These are phyloP conservation scores for Galaxea fascicularis DNA, from an alignment of 92 coral and sea anemone species.

Conservation along the genomic window DNA sequence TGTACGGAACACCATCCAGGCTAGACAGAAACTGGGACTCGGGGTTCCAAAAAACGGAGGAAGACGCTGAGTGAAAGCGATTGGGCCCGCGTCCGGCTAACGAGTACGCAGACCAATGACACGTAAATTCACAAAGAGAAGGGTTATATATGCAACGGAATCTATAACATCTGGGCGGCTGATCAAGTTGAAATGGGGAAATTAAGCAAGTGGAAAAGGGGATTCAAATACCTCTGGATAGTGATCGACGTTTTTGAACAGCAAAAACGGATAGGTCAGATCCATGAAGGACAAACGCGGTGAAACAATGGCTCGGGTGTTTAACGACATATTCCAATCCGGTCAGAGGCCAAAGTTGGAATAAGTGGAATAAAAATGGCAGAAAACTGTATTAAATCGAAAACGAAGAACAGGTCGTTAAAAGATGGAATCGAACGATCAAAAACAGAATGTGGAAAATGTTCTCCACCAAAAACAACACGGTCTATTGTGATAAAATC, in stretches of 20 bases:
- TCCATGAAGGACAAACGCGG: neutral
- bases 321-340: neutral
- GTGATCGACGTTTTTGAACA: conserved; percentile 5
- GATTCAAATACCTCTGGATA: neutral
- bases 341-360: neutral
- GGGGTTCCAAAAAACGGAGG: neutral
- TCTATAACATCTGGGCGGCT: neutral
- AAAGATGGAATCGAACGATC: neutral
- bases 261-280: neutral
- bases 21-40: neutral
- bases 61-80: neutral
- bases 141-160: neutral
- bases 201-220: neutral
- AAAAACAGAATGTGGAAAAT: neutral
- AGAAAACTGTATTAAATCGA: neutral
- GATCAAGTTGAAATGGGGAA: neutral
- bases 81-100: neutral
- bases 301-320: neutral
- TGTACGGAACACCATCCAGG: neutral
- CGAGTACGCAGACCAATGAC: neutral
- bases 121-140: neutral
- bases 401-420: neutral
- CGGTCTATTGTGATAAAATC: neutral
- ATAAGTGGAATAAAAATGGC: neutral
- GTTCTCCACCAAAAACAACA: neutral